Base-by-base conservation (phyloP, 2,113 vertebrate genomes). In the Hemibagrus wyckioides region DNA sequence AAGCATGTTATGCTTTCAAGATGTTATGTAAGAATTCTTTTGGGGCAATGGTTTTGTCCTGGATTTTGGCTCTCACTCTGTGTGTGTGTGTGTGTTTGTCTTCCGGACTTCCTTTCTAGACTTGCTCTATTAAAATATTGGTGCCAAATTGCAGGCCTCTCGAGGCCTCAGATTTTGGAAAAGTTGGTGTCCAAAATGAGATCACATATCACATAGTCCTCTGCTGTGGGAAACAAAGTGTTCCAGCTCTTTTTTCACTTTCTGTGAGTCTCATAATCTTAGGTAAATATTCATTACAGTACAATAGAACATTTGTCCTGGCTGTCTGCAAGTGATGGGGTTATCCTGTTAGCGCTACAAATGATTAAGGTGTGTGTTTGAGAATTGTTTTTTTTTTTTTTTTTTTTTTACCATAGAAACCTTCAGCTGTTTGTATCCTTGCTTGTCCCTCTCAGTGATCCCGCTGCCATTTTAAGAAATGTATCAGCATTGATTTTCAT, bases 41-140 rank as follows among this genome's bases (percentile, higher is more conserved):
- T 73, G 48, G 73, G 82, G 54, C 71, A 33, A 67, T 44, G 61
- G 57, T 71, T 82, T 82, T 67, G 61, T 76, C 13, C 85, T 76
- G 59, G 41, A 59, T 86, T 86, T 80, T 81, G 9, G 23, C 41
- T 82, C 30, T 73, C n/a, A n/a, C n/a, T n/a, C n/a, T 73, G 69
- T 41, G 69, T 73, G 54, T 83, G 86, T 77, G 54, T 76, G 56
- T 83, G 80, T 28, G 87, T 88, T 73, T 85, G 83, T 86, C 48
- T 33, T 71, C 90, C 87, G 83, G 81, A 91, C 82, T 56, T 88
- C 56, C 81, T 63, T 88, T 73, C 85, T 89, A 92, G 91, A 93
- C 52, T 3, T 30, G 73, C 30, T 85, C 71, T 79, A 39, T 84
- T 73, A 21, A 65, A 83, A 77, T 83, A 57, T 76, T 76, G 3